A percentile compares a stretch with the other conserved stretches of the same genome.
These are phyloP conservation scores for Dendrolimus kikuchii DNA, from an alignment of 1,140 invertebrate species.

Conservation along the genomic window DNA sequence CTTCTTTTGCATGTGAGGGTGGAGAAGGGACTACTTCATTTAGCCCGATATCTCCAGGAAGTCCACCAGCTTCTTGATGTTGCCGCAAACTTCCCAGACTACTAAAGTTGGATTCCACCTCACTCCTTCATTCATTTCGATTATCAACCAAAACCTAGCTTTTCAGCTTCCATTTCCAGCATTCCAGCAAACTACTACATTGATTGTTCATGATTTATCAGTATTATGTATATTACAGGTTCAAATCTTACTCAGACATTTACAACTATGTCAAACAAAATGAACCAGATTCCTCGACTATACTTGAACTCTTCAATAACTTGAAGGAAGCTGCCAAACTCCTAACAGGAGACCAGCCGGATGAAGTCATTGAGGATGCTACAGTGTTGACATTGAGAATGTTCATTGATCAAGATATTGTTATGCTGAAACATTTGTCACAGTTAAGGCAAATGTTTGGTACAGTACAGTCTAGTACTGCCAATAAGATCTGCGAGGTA, in stretches of 20 bases:
- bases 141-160: no score
- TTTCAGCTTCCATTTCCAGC: no score
- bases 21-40: no score
- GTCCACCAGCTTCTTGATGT: no score
- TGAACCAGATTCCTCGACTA: slow-evolving; percentile 26
- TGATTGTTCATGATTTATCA: background rate
- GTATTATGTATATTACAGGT: slow-evolving; percentile 25
- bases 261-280: slow-evolving; percentile 47
- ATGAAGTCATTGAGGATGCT: slow-evolving; percentile 76
- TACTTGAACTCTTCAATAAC: slow-evolving; percentile 29
- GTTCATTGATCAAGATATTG: slow-evolving; percentile 74
- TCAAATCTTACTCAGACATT: slow-evolving; percentile 51
- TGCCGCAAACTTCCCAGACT: no score
- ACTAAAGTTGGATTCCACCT: no score
- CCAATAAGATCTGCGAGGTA: slow-evolving; percentile 73
- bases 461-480: slow-evolving; percentile 53
- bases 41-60: no score
- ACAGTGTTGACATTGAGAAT: slow-evolving; percentile 74
- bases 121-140: no score
- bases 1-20: no score
- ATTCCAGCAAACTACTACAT: background rate
- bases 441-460: slow-evolving; percentile 74
- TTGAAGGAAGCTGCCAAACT: slow-evolving; percentile 49
- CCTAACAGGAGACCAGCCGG: slow-evolving; percentile 58
- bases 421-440: slow-evolving; percentile 71